Evolutionary conservation across 2,797 vertebrate genomes (phyloP).

Genomic region (Amphiprion clarkii): DNA sequence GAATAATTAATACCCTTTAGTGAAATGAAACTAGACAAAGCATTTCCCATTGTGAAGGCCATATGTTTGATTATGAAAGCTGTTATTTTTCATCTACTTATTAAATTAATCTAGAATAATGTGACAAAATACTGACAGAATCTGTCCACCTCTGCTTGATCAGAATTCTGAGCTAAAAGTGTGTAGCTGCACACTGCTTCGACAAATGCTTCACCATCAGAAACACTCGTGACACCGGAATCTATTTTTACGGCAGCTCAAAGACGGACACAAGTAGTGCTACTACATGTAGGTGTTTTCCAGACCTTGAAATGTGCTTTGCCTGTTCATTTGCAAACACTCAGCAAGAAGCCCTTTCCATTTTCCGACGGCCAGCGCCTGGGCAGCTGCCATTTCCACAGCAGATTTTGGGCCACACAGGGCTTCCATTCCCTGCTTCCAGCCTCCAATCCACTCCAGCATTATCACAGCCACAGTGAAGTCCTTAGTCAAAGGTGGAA

Average conservation of each 20-base stretch:
- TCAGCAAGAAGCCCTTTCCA: conserved; percentile 14
- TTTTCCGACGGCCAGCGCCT: conserved; percentile 12
- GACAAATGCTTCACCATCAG: background rate
- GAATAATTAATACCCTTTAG: too few species aligned
- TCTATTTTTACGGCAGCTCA: background rate
- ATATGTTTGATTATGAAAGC: background rate
- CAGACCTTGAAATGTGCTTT: conserved; percentile 30
- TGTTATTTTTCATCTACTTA: background rate
- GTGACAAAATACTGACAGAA: conserved; percentile 3
- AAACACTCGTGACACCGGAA: background rate
- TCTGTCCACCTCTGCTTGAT: conserved; percentile 2
- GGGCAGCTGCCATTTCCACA: conserved; percentile 36
- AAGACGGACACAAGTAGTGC: background rate
- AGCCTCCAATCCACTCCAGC: conserved; percentile 6
- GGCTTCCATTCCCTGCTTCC: conserved; percentile 5
- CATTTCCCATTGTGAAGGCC: background rate
- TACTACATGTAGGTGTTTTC: conserved; percentile 20
- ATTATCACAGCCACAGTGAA: conserved; percentile 7
- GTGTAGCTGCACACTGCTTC: background rate
- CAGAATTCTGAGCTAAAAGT: background rate
- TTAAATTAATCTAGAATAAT: background rate
- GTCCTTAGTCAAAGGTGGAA: conserved; percentile 12
- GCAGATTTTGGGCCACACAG: conserved; percentile 30
- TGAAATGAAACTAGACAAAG: background rate
- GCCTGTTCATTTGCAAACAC: conserved; percentile 32